A percentile compares a stretch with the other conserved stretches of the same genome.
phyloP scores from a whole-genome alignment of 1,140 invertebrate species.

The Dufourea novaeangliae region DNA sequence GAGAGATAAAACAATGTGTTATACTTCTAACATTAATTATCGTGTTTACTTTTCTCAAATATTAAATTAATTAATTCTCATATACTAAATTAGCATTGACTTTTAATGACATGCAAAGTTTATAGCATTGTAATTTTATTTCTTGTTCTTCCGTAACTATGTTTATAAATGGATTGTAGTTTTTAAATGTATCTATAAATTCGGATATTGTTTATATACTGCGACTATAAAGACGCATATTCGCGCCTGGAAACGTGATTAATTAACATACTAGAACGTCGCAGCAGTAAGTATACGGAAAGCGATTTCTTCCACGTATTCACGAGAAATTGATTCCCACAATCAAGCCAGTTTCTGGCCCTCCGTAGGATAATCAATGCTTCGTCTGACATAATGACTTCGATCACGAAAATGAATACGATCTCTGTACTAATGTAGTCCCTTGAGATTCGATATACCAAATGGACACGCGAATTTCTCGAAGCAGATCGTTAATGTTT shows the following conservation, averaged over 20 bases:
- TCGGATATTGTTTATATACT: no score
- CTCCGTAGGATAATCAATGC: slow-evolving; percentile 37
- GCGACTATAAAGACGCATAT: neutral
- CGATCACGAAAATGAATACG: slow-evolving; percentile 60
- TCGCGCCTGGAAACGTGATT: neutral
- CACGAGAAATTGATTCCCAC: slow-evolving; percentile 46
- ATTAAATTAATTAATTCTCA: no score
- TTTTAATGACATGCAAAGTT: no score
- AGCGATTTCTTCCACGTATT: neutral
- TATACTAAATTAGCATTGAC: no score
- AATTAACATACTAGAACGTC: neutral
- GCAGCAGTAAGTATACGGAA: neutral
- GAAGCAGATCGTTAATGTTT: neutral
- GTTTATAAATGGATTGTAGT: no score
- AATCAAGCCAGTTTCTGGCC: slow-evolving; percentile 42
- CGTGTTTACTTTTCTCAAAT: no score
- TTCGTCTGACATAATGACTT: slow-evolving; percentile 26
- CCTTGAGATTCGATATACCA: slow-evolving; percentile 24
- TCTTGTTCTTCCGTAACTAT: no score
- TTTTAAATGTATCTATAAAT: no score
- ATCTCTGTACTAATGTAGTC: slow-evolving; percentile 33
- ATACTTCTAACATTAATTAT: no score
- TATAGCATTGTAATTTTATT: no score
- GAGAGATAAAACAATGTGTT: no score
- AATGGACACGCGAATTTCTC: slow-evolving; percentile 49